Evolutionary conservation across 1,140 invertebrate genomes (phyloP), one percentile per base, ranked within the genome.

Genomic region (Ooceraea biroi): DNA sequence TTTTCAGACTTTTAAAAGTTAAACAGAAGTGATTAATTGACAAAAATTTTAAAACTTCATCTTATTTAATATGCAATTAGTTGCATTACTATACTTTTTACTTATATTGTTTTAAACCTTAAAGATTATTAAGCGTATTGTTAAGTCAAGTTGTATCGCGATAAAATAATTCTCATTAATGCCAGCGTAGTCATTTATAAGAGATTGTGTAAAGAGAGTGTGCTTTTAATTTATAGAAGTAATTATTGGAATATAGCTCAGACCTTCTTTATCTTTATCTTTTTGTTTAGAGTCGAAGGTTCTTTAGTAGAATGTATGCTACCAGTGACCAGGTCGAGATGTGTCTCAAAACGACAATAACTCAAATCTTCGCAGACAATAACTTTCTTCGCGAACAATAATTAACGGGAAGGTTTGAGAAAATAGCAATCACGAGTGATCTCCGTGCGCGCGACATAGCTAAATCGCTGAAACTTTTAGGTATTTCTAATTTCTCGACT

Each of bases 401-500:
- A 72, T 60, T 84, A 71, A 80, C 17, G 25, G 76, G 60, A 57
- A 83, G 80, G 65, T 86, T 89, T 82, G 69, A 80, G 19, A 17
- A 65, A 22, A 46, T 57, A 58, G 58, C 61, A 84, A 84, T 68
- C 14, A 7, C 8, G 11, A 46, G 12, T 36, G 41, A 30, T 69
- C 46, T 87, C 11, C 12, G 11, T 57, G 36, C 50, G 17, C 74
- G 44, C 57, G 19, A 61, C 58, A 63, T 55, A 41, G 86, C 71
- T 76, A 74, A 65, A 88, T 88, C 84, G 82, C 93, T 93, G 92
- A 90, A 85, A 92, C 92, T 93, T 93, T 94, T 93, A 91, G 92
- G 91, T 91, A 91, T 87, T 89, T 63, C 50, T 61, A 25, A 71
- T 86, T 80, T 7, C 27, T 5, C 65, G 36, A 57, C 44, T 72